Evolutionary conservation across 2,113 vertebrate genomes (phyloP).

Genomic region (Misgurnus anguillicaudatus): DNA sequence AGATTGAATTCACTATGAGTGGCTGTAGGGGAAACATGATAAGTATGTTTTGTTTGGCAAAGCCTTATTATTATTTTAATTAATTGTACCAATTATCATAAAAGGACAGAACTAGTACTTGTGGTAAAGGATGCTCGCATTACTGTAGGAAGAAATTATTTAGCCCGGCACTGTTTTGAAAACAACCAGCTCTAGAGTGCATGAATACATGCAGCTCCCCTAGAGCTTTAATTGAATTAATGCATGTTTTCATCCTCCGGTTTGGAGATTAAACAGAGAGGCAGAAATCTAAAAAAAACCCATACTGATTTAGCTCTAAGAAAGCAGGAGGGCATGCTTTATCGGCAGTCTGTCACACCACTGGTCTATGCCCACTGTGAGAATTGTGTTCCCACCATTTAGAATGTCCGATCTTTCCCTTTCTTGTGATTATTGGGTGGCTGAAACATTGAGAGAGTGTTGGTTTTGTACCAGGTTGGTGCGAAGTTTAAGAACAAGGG

Average conservation of each 20-base stretch:
- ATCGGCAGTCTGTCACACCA: slow-evolving; percentile 5
- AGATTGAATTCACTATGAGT: too few species aligned
- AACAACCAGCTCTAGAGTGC: neutral
- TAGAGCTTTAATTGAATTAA: slow-evolving; percentile 24
- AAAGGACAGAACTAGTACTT: too few species aligned
- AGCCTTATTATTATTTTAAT: too few species aligned
- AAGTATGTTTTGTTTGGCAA: too few species aligned
- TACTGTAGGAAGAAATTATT: neutral
- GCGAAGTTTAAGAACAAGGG: slow-evolving; percentile 20
- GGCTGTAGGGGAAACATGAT: too few species aligned
- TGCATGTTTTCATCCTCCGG: neutral
- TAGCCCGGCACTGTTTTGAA: neutral
- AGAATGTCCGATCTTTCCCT: neutral
- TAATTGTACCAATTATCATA: too few species aligned
- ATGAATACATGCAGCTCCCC: slow-evolving; percentile 15
- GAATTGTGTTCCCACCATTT: neutral
- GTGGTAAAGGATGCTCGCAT: too few species aligned
- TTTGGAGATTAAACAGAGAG: slow-evolving; percentile 11
- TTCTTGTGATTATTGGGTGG: slow-evolving; percentile 24
- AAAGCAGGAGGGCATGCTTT: slow-evolving; percentile 17
- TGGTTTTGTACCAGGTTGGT: slow-evolving; percentile 17
- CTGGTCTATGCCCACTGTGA: slow-evolving; percentile 24
- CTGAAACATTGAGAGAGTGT: slow-evolving; percentile 28
- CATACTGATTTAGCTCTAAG: neutral
- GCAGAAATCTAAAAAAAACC: neutral